Evolutionary conservation across 2,113 vertebrate species (phyloP).

Genomic region (Poeciliopsis occidentalis): DNA sequence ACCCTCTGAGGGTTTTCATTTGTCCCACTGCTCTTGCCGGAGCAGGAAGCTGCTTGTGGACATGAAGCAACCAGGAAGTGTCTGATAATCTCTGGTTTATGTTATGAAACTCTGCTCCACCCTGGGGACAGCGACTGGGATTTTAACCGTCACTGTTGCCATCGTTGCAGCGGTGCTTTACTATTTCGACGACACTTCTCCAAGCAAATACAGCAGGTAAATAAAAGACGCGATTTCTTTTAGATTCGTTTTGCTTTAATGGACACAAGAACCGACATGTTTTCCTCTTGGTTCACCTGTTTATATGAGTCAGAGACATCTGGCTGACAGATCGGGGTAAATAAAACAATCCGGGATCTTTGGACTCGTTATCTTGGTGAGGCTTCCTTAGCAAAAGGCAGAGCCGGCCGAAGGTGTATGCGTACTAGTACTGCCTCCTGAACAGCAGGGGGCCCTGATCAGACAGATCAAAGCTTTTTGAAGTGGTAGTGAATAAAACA

Average conservation of each 20-base stretch:
- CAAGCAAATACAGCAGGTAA: conserved; percentile 66
- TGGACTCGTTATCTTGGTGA: too few relatives aligned
- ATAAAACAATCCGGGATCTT: too few relatives aligned
- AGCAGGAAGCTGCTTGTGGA: background rate
- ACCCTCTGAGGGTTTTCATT: background rate
- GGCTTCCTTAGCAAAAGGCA: too few relatives aligned
- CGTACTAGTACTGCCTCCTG: too few relatives aligned
- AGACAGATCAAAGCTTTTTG: background rate
- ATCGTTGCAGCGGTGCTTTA: conserved; percentile 57
- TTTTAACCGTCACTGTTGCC: conserved; percentile 42
- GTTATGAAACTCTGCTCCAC: conserved; percentile 30
- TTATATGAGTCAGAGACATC: background rate
- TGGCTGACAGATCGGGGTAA: too few relatives aligned
- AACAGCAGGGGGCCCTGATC: background rate
- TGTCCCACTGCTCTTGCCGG: background rate
- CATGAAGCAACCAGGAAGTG: conserved; percentile 69
- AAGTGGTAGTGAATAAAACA: background rate
- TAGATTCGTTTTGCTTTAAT: background rate
- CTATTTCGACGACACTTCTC: conserved; percentile 67
- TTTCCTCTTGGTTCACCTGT: background rate
- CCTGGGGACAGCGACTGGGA: conserved; percentile 30
- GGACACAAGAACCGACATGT: background rate
- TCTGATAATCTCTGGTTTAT: fast-evolving
- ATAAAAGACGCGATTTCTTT: conserved; percentile 7
- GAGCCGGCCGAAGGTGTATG: too few relatives aligned